Evolutionary conservation across 2,797 vertebrate genomes (phyloP).

Genomic region (Platalea minor): DNA sequence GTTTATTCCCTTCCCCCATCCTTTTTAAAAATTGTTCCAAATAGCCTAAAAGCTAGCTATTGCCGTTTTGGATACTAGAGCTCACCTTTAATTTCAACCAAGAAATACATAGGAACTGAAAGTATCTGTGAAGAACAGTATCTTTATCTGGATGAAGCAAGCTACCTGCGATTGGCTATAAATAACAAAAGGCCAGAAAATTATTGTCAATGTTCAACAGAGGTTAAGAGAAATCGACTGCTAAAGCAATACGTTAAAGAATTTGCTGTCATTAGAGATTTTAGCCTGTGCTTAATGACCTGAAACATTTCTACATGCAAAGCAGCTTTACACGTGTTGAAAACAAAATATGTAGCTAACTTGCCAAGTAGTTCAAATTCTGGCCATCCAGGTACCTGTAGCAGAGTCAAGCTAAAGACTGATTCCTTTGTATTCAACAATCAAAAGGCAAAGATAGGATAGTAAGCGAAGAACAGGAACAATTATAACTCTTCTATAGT

Average conservation of each 20-base stretch:
- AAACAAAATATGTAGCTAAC: slow-evolving; percentile 59
- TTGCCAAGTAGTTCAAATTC: slow-evolving; percentile 68
- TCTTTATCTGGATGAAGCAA: slow-evolving; percentile 65
- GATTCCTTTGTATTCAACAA: slow-evolving; percentile 66
- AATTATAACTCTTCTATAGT: slow-evolving; percentile 62
- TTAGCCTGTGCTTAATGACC: slow-evolving; percentile 54
- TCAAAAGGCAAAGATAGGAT: slow-evolving; percentile 57
- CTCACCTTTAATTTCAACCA: slow-evolving; percentile 75
- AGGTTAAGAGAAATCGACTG: slow-evolving; percentile 57
- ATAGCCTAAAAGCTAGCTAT: background rate
- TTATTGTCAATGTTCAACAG: slow-evolving; percentile 31
- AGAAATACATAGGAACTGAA: slow-evolving; percentile 52
- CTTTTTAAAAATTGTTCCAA: background rate
- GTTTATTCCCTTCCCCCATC: background rate
- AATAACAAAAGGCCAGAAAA: slow-evolving; percentile 67
- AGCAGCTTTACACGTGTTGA: slow-evolving; percentile 51
- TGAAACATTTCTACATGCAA: slow-evolving; percentile 59
- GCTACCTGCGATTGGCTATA: slow-evolving; percentile 37
- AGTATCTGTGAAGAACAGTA: slow-evolving; percentile 59
- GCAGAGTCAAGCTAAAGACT: slow-evolving; percentile 69
- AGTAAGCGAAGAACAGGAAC: slow-evolving; percentile 61
- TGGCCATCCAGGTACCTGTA: slow-evolving; percentile 71
- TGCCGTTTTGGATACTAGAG: slow-evolving; percentile 50
- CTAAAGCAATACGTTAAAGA: slow-evolving; percentile 58
- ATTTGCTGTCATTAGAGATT: slow-evolving; percentile 47